Evolutionary conservation across 1,140 invertebrate genomes (phyloP).

Genomic region (Adelges cooleyi): DNA sequence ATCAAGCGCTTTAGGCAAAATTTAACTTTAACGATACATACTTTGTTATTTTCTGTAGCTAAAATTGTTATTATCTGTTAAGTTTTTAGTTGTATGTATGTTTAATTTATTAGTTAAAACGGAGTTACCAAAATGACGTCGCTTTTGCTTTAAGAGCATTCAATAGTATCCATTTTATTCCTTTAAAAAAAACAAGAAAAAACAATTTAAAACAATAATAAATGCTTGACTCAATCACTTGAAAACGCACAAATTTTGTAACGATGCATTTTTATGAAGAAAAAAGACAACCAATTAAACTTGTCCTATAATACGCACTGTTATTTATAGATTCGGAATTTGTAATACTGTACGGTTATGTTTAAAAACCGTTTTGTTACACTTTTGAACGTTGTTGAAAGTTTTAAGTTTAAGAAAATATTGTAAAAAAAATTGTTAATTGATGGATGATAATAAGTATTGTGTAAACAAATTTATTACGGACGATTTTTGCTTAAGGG

Average conservation of each 20-base stretch:
- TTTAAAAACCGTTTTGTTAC: slow-evolving; percentile 26
- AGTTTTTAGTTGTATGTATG: slow-evolving; percentile 3
- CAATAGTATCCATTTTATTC: neutral
- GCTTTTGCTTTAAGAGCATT: slow-evolving; percentile 24
- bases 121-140: slow-evolving; percentile 28
- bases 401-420: slow-evolving; percentile 26
- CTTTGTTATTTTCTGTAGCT: no score
- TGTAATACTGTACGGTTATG: slow-evolving; percentile 14
- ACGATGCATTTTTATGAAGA: slow-evolving; percentile 20
- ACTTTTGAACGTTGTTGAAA: slow-evolving; percentile 27
- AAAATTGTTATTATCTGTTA: slow-evolving; percentile 24
- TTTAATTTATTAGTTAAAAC: neutral
- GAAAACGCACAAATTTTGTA: slow-evolving; percentile 25
- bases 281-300: slow-evolving; percentile 17
- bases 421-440: slow-evolving; percentile 29
- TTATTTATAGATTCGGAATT: slow-evolving; percentile 28
- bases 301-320: slow-evolving; percentile 19
- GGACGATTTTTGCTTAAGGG: slow-evolving; percentile 26
- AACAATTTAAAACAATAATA: neutral
- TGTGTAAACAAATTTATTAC: slow-evolving; percentile 20
- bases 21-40: no score
- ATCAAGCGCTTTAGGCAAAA: slow-evolving; percentile 20
- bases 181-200: neutral
- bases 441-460: slow-evolving; percentile 27
- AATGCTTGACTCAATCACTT: slow-evolving; percentile 24